These are phyloP conservation scores for Serripes groenlandicus DNA, from an alignment of 2,888 invertebrate species.

Conservation along the genomic window DNA sequence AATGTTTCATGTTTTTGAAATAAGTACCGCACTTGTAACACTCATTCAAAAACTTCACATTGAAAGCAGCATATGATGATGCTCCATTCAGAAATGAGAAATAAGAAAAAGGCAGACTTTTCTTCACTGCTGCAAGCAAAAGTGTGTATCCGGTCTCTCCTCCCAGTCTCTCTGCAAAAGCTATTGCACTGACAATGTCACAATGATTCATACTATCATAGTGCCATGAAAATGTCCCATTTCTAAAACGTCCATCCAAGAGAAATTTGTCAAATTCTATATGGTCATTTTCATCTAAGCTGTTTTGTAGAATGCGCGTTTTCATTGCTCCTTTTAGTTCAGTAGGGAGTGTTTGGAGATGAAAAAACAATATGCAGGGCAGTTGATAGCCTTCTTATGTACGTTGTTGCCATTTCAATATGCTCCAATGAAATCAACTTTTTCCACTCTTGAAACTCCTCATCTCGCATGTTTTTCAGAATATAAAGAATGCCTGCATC, in stretches of 20 bases:
- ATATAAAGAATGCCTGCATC: slow-evolving; percentile 52
- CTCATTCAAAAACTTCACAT: slow-evolving; percentile 29
- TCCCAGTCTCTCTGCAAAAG: slow-evolving; percentile 59
- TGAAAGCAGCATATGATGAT: slow-evolving; percentile 60
- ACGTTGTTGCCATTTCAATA: slow-evolving; percentile 46
- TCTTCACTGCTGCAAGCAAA: slow-evolving; percentile 55
- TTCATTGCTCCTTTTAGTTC: no score
- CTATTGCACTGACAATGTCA: slow-evolving; percentile 56
- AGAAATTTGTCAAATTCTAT: slow-evolving; percentile 22
- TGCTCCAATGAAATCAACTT: slow-evolving; percentile 41
- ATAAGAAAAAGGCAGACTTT: slow-evolving; percentile 53
- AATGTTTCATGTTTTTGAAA: slow-evolving; percentile 53
- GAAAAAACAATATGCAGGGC: slow-evolving; percentile 31
- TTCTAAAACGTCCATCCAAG: slow-evolving; percentile 15
- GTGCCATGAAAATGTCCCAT: slow-evolving; percentile 55
- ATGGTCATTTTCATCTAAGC: slow-evolving; percentile 23
- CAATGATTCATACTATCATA: slow-evolving; percentile 59
- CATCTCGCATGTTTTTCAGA: slow-evolving; percentile 47
- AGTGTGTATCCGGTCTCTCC: slow-evolving; percentile 52
- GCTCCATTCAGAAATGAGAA: slow-evolving; percentile 65
- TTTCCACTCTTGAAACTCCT: slow-evolving; percentile 48
- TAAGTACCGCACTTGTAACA: slow-evolving; percentile 50
- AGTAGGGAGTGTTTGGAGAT: no score
- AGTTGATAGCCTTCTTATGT: slow-evolving; percentile 27
- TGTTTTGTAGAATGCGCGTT: no score